phyloP scores from a whole-genome alignment of 1,140 invertebrate species.

The Lysiphlebus fabarum region DNA sequence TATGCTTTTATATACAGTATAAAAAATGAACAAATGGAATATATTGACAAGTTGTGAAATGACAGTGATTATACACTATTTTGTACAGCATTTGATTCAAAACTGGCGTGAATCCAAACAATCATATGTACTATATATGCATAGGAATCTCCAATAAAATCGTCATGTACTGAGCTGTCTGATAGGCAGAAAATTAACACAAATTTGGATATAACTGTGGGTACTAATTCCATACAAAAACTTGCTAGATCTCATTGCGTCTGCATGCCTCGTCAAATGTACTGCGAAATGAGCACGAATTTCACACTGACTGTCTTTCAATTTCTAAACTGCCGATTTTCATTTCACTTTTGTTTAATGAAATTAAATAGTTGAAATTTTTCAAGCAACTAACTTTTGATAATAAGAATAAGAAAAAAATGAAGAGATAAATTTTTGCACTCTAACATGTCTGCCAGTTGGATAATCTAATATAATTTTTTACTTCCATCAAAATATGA shows the following conservation, averaged over 20 bases:
- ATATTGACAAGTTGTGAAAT: conserved; percentile 15
- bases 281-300: conserved; percentile 24
- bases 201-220: no score
- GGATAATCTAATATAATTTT: neutral
- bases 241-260: neutral
- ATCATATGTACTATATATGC: conserved; percentile 18
- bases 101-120: conserved; percentile 33
- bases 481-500: neutral
- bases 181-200: no score
- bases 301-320: conserved; percentile 34
- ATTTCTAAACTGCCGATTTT: conserved; percentile 4
- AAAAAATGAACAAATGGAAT: neutral
- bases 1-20: no score
- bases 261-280: neutral
- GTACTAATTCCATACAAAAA: no score
- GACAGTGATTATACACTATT: conserved; percentile 18
- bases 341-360: conserved; percentile 31
- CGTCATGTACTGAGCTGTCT: no score
- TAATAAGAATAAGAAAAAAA: no score
- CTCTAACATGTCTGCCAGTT: conserved; percentile 11
- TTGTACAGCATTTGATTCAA: conserved; percentile 28
- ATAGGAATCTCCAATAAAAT: no score
- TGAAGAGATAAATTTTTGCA: conserved; percentile 14
- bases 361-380: conserved; percentile 47
- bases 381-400: conserved; percentile 33